Evolutionary conservation across 1,140 invertebrate species (phyloP), one percentile per base, ranked within the genome.

Genomic region (Pseudomyrmex gracilis): DNA sequence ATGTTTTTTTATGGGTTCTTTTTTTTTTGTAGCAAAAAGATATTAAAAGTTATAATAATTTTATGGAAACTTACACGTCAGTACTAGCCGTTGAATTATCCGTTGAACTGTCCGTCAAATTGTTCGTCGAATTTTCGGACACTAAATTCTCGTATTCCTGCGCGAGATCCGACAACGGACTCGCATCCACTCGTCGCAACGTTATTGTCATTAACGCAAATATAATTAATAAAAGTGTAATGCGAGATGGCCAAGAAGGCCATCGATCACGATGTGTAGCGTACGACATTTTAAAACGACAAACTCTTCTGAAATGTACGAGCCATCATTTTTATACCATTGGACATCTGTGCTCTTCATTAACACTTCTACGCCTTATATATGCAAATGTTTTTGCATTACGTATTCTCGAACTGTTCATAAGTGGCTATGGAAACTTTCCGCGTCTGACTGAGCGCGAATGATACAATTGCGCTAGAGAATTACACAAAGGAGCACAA

Each of bases 381-480:
- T 71, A 78, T 57, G 58, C 47, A 47, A 47, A 13, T 49, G 9
- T 63, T 67, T 74, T 87, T 71, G 76, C 83, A 57, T 77, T 73
- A 84, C 70, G 66, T 57, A 87, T 87, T 87, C 76, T 78, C 82
- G 71, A 73, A 55, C 76, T 51, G 55, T 78, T 87, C 85, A 87
- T 78, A 87, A 87, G 57, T 87, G 68, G 68, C 17, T 78, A 4
- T 24, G 86, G 85, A 87, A 87, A 87, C 78, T 87, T 87, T 84
- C 76, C 76, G 8, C 24, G n/a, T 70, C 51, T 47, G 51, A 1
- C 57, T 45, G 17, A 24, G 17, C 20, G n/a, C 2, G 7, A 76
- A 1, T 34, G 51, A 45, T 22, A 15, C 74, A 55, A 68, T 15
- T 20, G 13, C 47, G 8, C 43, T 43, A 5, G 34, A 51, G 8